A percentile compares a stretch with the other conserved stretches of the same genome.
Evolutionary conservation across 2,797 vertebrate genomes (phyloP).

Genomic region (Bufotes viridis): DNA sequence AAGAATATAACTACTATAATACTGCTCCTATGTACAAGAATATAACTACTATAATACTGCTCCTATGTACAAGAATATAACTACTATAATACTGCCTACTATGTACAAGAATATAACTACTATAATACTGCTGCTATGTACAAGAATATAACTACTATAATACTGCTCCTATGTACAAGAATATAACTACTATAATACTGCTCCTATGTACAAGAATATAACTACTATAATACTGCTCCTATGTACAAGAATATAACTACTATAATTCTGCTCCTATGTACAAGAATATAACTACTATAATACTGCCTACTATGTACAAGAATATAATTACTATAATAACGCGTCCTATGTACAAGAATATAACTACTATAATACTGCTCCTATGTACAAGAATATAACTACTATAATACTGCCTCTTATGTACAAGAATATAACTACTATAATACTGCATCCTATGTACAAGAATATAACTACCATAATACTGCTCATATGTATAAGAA

Average conservation of each 20-base stretch:
- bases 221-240: neutral
- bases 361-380: neutral
- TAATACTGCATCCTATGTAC: neutral
- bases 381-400: neutral
- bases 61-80: too few species aligned
- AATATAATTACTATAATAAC: slow-evolving; percentile 5
- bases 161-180: neutral
- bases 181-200: too few species aligned
- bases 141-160: neutral
- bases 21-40: too few species aligned
- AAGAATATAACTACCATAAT: slow-evolving; percentile 5
- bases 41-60: too few species aligned
- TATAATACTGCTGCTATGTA: neutral
- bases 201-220: slow-evolving; percentile 3
- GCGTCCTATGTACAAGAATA: neutral
- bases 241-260: slow-evolving; percentile 11
- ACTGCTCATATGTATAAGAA: neutral
- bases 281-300: slow-evolving; percentile 22
- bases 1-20: too few species aligned
- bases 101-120: neutral
- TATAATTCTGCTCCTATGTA: slow-evolving; percentile 6
- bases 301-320: slow-evolving; percentile 1
- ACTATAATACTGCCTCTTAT: neutral
- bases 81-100: neutral
- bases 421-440: slow-evolving; percentile 4